phyloP scores from a whole-genome alignment of 2,113 vertebrate species.

The Onychorhynchus coronatus region DNA sequence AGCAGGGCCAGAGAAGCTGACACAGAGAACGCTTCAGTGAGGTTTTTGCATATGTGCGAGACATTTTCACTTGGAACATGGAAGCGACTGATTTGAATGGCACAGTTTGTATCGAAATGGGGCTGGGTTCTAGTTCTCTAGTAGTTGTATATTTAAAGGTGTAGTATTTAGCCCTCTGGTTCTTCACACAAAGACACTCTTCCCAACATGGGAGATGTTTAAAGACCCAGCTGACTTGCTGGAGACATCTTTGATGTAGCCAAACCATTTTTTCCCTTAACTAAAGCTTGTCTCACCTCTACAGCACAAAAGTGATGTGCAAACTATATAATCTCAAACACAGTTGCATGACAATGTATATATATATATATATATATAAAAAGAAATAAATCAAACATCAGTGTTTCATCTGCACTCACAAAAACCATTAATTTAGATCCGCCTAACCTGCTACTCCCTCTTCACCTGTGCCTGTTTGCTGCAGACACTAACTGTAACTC shows the following conservation, averaged over 20 bases:
- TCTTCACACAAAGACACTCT: background rate
- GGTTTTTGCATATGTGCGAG: slow-evolving; percentile 1
- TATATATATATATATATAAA: background rate
- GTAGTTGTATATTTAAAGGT: slow-evolving; percentile 1
- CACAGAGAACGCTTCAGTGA: background rate
- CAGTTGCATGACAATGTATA: background rate
- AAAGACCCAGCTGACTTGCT: background rate
- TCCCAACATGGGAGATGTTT: background rate
- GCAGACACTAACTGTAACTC: background rate
- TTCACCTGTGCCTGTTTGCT: background rate
- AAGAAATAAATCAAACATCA: background rate
- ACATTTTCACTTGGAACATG: slow-evolving; percentile 31
- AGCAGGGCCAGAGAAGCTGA: background rate
- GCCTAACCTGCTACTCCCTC: background rate
- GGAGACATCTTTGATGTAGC: background rate
- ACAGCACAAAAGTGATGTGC: background rate
- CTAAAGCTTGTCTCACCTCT: background rate
- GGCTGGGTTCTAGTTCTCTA: slow-evolving; percentile 4
- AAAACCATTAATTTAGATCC: background rate
- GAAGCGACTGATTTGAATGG: slow-evolving; percentile 68
- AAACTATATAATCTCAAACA: background rate
- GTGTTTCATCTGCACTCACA: background rate
- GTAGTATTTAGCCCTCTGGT: slow-evolving; percentile 54
- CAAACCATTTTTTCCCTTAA: background rate
- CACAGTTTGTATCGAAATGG: slow-evolving; percentile 47